Evolutionary conservation across 1,140 invertebrate species (phyloP).

Genomic region (Dendroctonus ponderosae): DNA sequence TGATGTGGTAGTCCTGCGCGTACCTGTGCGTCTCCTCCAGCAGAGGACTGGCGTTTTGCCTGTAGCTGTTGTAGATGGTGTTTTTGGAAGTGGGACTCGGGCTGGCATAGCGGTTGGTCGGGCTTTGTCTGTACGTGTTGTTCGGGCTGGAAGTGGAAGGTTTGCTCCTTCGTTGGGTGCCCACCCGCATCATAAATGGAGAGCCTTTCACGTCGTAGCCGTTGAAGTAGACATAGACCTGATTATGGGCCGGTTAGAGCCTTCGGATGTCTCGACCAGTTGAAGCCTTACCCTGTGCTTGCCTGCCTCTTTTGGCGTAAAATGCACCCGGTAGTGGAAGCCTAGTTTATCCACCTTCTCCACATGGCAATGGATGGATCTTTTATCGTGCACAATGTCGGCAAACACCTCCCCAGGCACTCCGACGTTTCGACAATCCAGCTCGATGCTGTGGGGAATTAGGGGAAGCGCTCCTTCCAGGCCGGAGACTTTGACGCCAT

Average conservation of each 20-base stretch:
- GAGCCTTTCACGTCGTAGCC: conserved; percentile 92
- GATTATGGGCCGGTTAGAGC: conserved; percentile 23
- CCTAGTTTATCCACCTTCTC: conserved; percentile 69
- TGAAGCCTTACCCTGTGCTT: conserved; percentile 72
- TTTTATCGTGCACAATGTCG: conserved; percentile 83
- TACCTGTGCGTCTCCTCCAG: conserved; percentile 42
- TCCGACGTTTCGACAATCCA: conserved; percentile 72
- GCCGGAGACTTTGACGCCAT: conserved; percentile 74
- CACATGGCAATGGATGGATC: conserved; percentile 78
- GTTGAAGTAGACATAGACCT: conserved; percentile 92
- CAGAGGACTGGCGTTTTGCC: conserved; percentile 44
- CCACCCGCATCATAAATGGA: conserved; percentile 76
- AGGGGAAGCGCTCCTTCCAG: conserved; percentile 74
- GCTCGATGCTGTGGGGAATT: conserved; percentile 74
- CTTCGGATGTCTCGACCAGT: not conserved
- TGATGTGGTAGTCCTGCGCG: conserved; percentile 43
- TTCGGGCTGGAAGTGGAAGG: conserved; percentile 42
- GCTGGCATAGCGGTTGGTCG: conserved; percentile 45
- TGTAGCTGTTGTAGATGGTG: conserved; percentile 40
- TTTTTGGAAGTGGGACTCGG: conserved; percentile 38
- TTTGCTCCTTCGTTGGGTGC: conserved; percentile 60
- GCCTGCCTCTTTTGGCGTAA: conserved; percentile 84
- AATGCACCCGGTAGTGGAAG: conserved; percentile 74
- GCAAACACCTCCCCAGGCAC: conserved; percentile 85
- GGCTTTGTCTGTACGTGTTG: conserved; percentile 46